Conservation (phyloP, 2,888 invertebrate species). For the Autographa pulchrina region DNA sequence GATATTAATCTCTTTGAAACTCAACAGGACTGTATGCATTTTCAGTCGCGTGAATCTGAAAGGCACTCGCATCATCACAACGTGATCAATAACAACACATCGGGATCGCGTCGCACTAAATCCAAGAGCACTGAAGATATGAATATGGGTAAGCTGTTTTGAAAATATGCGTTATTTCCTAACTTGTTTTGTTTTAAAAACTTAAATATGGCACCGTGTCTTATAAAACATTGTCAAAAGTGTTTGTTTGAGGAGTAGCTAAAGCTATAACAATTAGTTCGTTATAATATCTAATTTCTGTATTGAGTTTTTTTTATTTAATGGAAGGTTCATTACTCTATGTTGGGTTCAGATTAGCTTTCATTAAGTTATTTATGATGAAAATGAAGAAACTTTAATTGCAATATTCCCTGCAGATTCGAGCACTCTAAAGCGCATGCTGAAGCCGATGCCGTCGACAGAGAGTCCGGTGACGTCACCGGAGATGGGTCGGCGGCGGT, state of each 20-base stretch:
- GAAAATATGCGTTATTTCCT: no score
- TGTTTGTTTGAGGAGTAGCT: no score
- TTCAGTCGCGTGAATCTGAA: conserved; percentile 91
- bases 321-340: no score
- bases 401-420: conserved; percentile 90
- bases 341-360: no score
- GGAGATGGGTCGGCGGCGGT: conserved; percentile 95
- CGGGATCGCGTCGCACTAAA: conserved; percentile 91
- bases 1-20: conserved; percentile 28
- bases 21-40: conserved; percentile 58
- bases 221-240: no score
- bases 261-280: no score
- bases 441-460: conserved; percentile 97
- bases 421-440: conserved; percentile 97
- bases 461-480: conserved; percentile 97
- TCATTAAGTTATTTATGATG: no score
- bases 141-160: conserved; percentile 88
- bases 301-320: no score
- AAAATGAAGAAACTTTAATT: neutral
- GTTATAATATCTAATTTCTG: no score
- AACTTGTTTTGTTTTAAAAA: no score
- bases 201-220: no score
- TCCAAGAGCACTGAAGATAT: conserved; percentile 98
- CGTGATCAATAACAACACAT: conserved; percentile 93
- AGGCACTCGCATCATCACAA: conserved; percentile 91